Conservation (phyloP, 2,888 invertebrate genomes). For the Corythucha ciliata region DNA sequence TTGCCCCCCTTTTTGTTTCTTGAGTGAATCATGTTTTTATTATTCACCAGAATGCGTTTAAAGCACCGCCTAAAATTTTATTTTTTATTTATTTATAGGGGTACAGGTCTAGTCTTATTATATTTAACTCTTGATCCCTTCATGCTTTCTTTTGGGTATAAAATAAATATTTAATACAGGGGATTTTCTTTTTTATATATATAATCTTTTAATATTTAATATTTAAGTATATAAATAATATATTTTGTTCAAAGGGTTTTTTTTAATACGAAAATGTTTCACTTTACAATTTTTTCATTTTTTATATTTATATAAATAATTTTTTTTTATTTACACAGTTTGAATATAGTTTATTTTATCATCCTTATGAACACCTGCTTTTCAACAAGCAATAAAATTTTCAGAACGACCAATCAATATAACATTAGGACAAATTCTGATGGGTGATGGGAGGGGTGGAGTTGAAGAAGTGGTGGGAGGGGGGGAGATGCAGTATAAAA, state of each 20-base stretch:
- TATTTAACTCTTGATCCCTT: conserved; percentile 24
- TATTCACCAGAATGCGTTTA: background rate
- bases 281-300: conserved; percentile 19
- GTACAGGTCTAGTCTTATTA: conserved; percentile 7
- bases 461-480: too few relatives aligned
- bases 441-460: too few relatives aligned
- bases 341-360: conserved; percentile 20
- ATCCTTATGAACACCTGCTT: too few relatives aligned
- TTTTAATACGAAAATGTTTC: conserved; percentile 13
- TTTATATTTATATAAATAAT: conserved; percentile 19
- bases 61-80: background rate
- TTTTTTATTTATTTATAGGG: background rate
- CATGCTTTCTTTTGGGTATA: conserved; percentile 16
- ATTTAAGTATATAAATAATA: too few relatives aligned
- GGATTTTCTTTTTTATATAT: conserved; percentile 15
- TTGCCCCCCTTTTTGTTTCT: too few relatives aligned
- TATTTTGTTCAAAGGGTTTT: too few relatives aligned
- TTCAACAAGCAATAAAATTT: too few relatives aligned
- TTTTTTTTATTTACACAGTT: conserved; percentile 18
- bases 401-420: too few relatives aligned
- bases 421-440: too few relatives aligned
- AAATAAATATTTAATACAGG: conserved; percentile 21
- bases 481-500: too few relatives aligned
- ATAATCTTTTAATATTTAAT: conserved; percentile 8
- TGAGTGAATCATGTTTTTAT: too few relatives aligned